A percentile compares a stretch with the other conserved stretches of the same genome.
phyloP scores from a whole-genome alignment of 1,140 invertebrate genomes.

The Cherax destructor region DNA sequence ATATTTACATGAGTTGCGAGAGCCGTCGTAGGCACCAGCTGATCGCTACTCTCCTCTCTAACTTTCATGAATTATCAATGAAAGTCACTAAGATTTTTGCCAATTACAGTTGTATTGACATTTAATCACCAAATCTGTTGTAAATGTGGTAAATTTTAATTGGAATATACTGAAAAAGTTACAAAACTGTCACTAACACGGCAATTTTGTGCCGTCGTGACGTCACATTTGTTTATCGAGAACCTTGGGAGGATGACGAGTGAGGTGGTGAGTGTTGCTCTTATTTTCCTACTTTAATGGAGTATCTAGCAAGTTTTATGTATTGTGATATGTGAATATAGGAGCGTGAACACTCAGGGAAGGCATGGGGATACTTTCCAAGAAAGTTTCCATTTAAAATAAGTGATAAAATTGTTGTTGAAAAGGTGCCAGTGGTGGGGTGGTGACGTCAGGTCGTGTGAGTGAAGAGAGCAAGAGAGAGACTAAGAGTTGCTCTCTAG shows the following conservation, averaged over 20 bases:
- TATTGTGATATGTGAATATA: conserved; percentile 38
- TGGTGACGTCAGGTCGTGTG: conserved; percentile 63
- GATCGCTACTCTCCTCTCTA: conserved; percentile 53
- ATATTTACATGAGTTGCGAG: conserved; percentile 61
- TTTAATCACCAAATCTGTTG: conserved; percentile 3
- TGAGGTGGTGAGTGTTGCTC: conserved; percentile 52
- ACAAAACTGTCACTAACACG: conserved; percentile 58
- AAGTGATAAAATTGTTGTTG: conserved; percentile 59
- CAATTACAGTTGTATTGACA: not conserved
- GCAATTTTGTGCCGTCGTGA: conserved; percentile 54
- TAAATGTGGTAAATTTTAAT: conserved; percentile 47
- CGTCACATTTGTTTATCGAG: conserved; percentile 67
- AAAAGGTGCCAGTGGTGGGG: conserved; percentile 63
- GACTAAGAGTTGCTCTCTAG: conserved; percentile 57
- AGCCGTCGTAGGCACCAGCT: conserved; percentile 48
- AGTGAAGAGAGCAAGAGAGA: conserved; percentile 58
- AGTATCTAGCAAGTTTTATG: conserved; percentile 12
- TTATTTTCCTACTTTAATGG: conserved; percentile 13
- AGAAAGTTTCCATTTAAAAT: conserved; percentile 64
- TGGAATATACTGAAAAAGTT: conserved; percentile 44
- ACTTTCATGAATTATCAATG: conserved; percentile 64
- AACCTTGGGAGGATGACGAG: conserved; percentile 63
- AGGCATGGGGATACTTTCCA: conserved; percentile 42
- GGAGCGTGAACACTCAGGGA: conserved; percentile 22
- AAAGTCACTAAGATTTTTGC: conserved; percentile 48